phyloP scores from a whole-genome alignment of 2,113 vertebrate species.

The Tyto alba region DNA sequence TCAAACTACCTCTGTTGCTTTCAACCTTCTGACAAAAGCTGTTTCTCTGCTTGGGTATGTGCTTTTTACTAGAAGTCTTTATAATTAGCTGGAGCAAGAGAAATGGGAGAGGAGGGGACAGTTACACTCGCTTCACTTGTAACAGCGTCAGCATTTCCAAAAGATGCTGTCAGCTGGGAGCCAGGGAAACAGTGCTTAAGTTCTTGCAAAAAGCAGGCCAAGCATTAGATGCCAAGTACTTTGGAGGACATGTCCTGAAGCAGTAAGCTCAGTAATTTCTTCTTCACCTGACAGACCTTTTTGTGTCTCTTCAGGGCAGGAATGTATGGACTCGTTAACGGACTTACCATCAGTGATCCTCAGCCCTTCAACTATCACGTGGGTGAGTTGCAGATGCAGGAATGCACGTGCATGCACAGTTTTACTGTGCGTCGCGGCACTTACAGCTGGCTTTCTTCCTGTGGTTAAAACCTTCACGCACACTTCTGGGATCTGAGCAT shows the following conservation, averaged over 20 bases:
- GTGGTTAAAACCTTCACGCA: neutral
- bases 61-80: neutral
- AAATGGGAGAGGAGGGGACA: neutral
- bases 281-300: neutral
- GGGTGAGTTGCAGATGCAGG: neutral
- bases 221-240: neutral
- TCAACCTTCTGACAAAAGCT: neutral
- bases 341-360: neutral
- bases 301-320: neutral
- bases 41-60: neutral
- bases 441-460: conserved; percentile 16
- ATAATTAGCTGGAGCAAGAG: neutral
- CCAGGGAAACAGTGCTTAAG: neutral
- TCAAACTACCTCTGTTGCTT: neutral
- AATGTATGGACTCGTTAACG: neutral
- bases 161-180: neutral
- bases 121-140: neutral
- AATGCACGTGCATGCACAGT: neutral
- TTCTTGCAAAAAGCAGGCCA: neutral
- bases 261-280: neutral
- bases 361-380: neutral
- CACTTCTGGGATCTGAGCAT: neutral
- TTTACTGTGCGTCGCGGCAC: neutral
- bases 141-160: neutral
- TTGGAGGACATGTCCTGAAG: neutral